phyloP scores from a whole-genome alignment of 2,888 invertebrate genomes.

The Chrysotoxum bicinctum region DNA sequence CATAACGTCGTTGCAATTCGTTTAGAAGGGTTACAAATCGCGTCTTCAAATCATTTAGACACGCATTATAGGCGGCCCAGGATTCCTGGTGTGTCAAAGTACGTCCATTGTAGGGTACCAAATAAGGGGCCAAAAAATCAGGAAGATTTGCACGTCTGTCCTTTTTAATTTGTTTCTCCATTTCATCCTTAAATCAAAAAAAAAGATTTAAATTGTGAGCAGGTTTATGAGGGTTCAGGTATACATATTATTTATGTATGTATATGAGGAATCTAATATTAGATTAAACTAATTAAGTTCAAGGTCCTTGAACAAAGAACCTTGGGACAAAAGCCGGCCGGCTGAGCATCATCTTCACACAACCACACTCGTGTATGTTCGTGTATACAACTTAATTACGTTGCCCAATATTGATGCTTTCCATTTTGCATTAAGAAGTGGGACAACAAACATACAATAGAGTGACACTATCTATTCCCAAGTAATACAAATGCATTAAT shows the following conservation, averaged over 20 bases:
- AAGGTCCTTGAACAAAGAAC: conserved; percentile 67
- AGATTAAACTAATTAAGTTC: conserved; percentile 70
- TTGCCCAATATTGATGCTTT: conserved; percentile 71
- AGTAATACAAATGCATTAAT: conserved; percentile 71
- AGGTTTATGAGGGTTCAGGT: not conserved
- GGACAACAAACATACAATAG: conserved; percentile 55
- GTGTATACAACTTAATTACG: conserved; percentile 57
- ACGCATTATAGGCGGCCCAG: conserved; percentile 79
- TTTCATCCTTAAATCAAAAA: conserved; percentile 76
- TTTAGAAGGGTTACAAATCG: conserved; percentile 85
- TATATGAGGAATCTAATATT: conserved; percentile 10
- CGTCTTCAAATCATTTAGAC: conserved; percentile 87
- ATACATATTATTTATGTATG: not conserved
- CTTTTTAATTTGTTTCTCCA: conserved; percentile 79
- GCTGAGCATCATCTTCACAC: not conserved
- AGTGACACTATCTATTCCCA: conserved; percentile 70
- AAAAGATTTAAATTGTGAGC: not conserved
- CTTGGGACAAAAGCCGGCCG: conserved; percentile 28
- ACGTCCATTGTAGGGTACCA: conserved; percentile 81
- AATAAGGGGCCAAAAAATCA: conserved; percentile 84
- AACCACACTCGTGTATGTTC: not conserved
- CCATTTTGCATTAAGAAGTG: conserved; percentile 71
- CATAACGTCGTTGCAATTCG: conserved; percentile 86
- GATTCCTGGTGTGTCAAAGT: conserved; percentile 77
- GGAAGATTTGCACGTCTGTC: conserved; percentile 83